Percentiles rank a stretch among this genome's conserved stretches.
These are phyloP conservation scores for Notarius lentiginosus DNA, from an alignment of 2,113 vertebrate genomes.

Conservation along the genomic window DNA sequence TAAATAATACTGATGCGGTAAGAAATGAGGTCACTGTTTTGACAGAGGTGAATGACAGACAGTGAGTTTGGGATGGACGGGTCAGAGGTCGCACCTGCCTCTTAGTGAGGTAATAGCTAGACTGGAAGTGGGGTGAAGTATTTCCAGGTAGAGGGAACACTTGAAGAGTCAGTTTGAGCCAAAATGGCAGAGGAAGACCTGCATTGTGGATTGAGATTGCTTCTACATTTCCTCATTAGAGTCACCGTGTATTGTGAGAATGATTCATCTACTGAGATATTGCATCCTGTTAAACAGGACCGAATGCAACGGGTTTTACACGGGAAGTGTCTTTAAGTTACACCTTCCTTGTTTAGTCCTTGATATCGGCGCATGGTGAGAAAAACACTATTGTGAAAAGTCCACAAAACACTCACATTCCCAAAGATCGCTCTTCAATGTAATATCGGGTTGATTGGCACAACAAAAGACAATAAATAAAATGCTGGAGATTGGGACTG, in stretches of 20 bases:
- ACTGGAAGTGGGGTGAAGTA: conserved; percentile 55
- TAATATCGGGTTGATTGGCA: conserved; percentile 70
- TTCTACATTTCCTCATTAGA: conserved; percentile 61
- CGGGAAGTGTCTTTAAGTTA: conserved; percentile 54
- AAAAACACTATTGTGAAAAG: conserved; percentile 13
- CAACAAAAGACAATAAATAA: conserved; percentile 73
- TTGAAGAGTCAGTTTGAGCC: conserved; percentile 65
- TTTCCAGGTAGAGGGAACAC: conserved; percentile 64
- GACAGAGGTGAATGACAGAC: conserved; percentile 47
- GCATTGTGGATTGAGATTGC: conserved; percentile 69
- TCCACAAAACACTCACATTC: conserved; percentile 71
- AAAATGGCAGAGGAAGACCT: conserved; percentile 74
- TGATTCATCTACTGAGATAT: conserved; percentile 53
- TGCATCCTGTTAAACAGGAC: conserved; percentile 70
- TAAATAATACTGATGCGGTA: conserved; percentile 74
- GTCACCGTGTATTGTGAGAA: conserved; percentile 47
- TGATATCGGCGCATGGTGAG: conserved; percentile 13
- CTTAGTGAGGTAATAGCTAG: conserved; percentile 73
- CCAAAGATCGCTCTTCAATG: conserved; percentile 67
- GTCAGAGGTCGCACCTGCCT: conserved; percentile 68
- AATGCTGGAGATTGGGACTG: conserved; percentile 64
- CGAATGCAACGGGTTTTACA: conserved; percentile 26
- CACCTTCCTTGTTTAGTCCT: conserved; percentile 49
- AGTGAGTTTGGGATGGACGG: conserved; percentile 76
- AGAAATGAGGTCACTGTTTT: conserved; percentile 69